Evolutionary conservation across 2,888 invertebrate genomes (phyloP), one percentile per base, ranked within the genome.

Genomic region (Spilosoma lubricipeda): DNA sequence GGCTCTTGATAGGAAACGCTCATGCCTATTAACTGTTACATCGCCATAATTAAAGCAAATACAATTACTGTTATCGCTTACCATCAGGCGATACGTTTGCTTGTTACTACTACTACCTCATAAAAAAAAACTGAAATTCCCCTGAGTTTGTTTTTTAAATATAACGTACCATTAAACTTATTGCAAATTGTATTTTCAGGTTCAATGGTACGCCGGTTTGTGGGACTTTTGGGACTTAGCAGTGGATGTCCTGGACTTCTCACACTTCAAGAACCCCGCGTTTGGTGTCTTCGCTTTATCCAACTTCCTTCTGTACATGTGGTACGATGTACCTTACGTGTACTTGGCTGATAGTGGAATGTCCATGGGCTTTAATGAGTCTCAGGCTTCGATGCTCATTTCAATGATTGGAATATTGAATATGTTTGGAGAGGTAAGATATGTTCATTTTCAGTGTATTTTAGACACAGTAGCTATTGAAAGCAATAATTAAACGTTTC

Each of bases 311-410:
- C 96, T 99, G 80, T 99, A 99, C 95, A 97, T 98, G 87, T 99
- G 99, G 98, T 98, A 98, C 93, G 99, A 99, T 91, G 98, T 99
- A 74, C 98, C 99, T 3, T 99, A 99, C 92, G 98, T 99, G 83
- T 99, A 98, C 94, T 96, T 99, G 82, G 97, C 98, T 3, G 99
- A 99, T 90, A 97, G 97, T 90, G 98, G 97, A 18, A 96, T 97
- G 87, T 96, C 96, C 78, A 96, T 97, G 91, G 98, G 98, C 36
- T 97, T 97, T 90, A 96, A 96, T 78, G 97, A 98, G 86, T 96
- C 97, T 11, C 97, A 97, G 86, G 96, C 98, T 0, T 98, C 98
- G 4, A 97, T 98, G 93, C 96, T 99, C 74, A 98, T 99, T 79
- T 98, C 98, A 20, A 97, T 98, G 71, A 98, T 99, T 85, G 98